Conservation (phyloP, 2,888 invertebrate genomes). For the Catocala nupta region DNA sequence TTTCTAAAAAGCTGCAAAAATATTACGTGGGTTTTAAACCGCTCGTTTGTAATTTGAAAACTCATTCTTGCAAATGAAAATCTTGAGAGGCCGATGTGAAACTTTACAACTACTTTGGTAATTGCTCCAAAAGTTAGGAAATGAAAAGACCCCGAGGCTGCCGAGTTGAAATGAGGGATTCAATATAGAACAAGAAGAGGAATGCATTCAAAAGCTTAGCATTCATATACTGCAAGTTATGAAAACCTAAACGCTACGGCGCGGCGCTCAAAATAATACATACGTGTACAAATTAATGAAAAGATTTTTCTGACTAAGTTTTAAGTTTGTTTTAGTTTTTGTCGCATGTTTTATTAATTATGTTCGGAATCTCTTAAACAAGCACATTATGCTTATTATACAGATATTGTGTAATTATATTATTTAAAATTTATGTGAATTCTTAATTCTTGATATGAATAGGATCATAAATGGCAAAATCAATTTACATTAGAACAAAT, state of each 20-base stretch:
- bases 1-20: constrained; percentile 21
- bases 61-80: constrained; percentile 71
- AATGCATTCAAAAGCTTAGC: constrained; percentile 45
- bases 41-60: constrained; percentile 69
- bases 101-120: constrained; percentile 80
- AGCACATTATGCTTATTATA: no score
- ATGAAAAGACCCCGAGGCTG: constrained; percentile 68
- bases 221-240: constrained; percentile 15
- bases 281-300: no score
- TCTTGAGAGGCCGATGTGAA: constrained; percentile 69
- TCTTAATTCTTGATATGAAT: no score
- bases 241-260: neutral
- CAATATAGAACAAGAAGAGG: constrained; percentile 59
- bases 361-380: no score
- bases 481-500: no score
- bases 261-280: no score
- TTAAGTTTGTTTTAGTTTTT: no score
- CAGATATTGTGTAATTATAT: no score
- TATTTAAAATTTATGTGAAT: neutral
- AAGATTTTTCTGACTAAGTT: no score
- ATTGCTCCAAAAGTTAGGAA: constrained; percentile 77
- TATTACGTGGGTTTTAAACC: constrained; percentile 47
- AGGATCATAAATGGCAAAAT: no score
- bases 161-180: constrained; percentile 66
- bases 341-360: no score